Percentiles rank a stretch among this genome's conserved stretches.
These are phyloP conservation scores for Caranx melampygus DNA, from an alignment of 2,113 vertebrate species.

Conservation along the genomic window DNA sequence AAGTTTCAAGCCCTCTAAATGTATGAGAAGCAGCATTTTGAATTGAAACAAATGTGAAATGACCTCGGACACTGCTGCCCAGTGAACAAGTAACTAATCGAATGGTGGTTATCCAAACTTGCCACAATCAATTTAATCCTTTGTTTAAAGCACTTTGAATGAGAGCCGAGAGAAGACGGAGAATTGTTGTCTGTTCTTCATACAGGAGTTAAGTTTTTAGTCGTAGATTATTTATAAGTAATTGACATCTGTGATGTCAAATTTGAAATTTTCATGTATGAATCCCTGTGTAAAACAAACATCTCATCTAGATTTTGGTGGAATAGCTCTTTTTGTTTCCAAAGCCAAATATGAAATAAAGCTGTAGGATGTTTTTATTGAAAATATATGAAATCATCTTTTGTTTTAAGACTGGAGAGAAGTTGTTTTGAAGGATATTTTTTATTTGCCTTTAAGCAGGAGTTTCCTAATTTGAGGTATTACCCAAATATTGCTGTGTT, in stretches of 20 bases:
- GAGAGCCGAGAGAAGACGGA: neutral
- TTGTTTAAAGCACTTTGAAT: constrained; percentile 45
- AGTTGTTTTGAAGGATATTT: neutral
- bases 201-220: constrained; percentile 20
- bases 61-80: neutral
- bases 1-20: neutral
- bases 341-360: neutral
- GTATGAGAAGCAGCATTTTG: neutral
- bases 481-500: neutral
- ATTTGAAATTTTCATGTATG: neutral
- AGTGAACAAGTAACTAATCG: neutral
- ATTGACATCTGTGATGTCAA: constrained; percentile 60
- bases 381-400: neutral
- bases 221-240: constrained; percentile 23
- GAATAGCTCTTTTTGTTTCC: neutral
- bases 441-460: constrained; percentile 4
- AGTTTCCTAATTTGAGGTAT: neutral
- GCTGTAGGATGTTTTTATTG: neutral
- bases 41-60: constrained; percentile 3
- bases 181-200: neutral
- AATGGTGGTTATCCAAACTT: neutral
- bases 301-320: neutral
- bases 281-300: neutral
- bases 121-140: constrained; percentile 2
- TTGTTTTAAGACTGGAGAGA: neutral